Evolutionary conservation across 37 sponge, comb jelly and placozoan species (phyloP).

Genomic region (Ianthella basta): DNA sequence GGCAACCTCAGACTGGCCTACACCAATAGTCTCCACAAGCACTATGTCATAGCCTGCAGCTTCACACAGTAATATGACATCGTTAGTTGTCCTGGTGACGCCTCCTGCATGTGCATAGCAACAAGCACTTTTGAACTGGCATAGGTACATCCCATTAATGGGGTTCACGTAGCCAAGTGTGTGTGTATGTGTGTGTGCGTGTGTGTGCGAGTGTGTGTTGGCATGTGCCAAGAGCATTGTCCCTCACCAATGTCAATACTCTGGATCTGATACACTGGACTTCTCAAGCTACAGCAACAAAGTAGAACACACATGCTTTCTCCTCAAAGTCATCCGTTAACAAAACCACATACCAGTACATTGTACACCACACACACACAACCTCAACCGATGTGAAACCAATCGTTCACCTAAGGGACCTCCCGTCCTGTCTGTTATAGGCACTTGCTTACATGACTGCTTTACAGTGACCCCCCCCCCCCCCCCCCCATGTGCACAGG

Average conservation of each 20-base stretch:
- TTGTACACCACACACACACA: background rate
- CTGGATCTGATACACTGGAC: constrained; percentile 64
- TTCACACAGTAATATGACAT: constrained; percentile 81
- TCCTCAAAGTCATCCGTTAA: background rate
- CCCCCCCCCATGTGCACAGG: no score
- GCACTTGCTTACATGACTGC: no score
- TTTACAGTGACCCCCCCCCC: no score
- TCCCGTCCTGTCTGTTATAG: no score
- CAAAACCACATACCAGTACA: background rate
- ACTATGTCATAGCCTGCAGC: constrained; percentile 89
- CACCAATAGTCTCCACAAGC: constrained; percentile 95
- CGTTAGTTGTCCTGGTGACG: constrained; percentile 84
- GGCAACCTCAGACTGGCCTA: constrained; percentile 93
- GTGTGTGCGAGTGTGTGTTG: no score
- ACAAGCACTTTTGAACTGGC: background rate
- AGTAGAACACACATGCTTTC: constrained; percentile 31
- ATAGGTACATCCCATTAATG: constrained; percentile 26
- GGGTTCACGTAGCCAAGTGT: no score
- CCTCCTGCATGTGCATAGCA: constrained; percentile 61
- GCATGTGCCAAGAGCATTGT: no score
- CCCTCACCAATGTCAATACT: constrained; percentile 80
- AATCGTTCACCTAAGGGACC: no score
- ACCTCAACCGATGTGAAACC: no score
- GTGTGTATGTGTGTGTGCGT: background rate
- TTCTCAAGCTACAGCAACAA: constrained; percentile 76